Base-by-base conservation (phyloP, 2,888 invertebrate species). In the Hemicrepidius hirtus region DNA sequence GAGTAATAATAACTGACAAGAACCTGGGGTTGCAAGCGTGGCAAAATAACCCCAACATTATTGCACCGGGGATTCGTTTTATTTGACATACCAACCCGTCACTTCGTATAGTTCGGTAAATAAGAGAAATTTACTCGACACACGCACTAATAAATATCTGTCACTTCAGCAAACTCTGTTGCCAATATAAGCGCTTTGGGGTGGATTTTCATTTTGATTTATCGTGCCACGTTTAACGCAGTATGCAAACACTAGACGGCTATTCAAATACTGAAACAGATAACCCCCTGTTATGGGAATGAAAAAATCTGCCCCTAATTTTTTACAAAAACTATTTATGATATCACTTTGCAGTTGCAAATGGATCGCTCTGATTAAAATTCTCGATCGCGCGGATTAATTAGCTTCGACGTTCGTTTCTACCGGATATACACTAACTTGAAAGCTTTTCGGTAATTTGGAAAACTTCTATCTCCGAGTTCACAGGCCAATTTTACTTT, bases 381-480 rank as follows among this genome's bases (percentile, higher is more conserved):
- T 74, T 71, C 71, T 67, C 72, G 75, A 73, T 75, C 69, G 72
- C 63, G 55, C 70, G 59, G 70, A 75, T 75, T 71, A 75, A 75
- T 74, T 70, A 70, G 67, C 57, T 71, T 69, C 60, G 68, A 69
- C 44, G 64, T 73, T 71, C 71, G 68, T 68, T 55, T 65, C 44
- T 50, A 53, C 32, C 59, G 46, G 41, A 65, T 49, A 53, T 59
- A 59, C 40, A 55, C 68, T 71, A 75, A 77, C 76, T 80, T 75
- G 77, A 80, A 80, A 78, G 80, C 79, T 76, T 76, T 76, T 65
- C 71, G 73, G 77, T 78, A 81, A 80, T 81, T 81, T 77, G 78
- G 79, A 80, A 81, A 82, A 81, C 80, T 81, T 79, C 78, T 79
- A 79, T 79, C 79, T 78, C 80, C 80, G 76, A 80, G 77, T 77